Base-by-base conservation (phyloP, 2,797 vertebrate species). In the Alosa sapidissima region DNA sequence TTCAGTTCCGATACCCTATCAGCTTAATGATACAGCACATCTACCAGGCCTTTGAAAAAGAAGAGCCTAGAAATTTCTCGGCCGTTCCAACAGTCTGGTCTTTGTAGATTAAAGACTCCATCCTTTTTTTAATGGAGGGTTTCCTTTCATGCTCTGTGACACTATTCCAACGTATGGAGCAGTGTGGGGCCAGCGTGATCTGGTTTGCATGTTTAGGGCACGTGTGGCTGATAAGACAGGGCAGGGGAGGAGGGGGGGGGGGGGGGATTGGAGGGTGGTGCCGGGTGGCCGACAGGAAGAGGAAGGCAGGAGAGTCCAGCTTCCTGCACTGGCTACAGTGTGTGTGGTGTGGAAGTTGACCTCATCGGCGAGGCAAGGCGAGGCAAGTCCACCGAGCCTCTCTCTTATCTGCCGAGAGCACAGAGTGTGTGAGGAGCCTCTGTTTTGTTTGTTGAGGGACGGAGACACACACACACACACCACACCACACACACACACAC, bases 241-340 rank as follows among this genome's bases (percentile, higher is more conserved):
- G 33, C 28, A 28, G 65, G 65, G 33, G 28, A 16, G 9, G 24
- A n/a, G n/a, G 28, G n/a, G 28, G n/a, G 5, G 65, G 13, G 2
- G 24, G 9, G 28, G 24, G 1, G 10, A 68, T 68, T 75, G 33
- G 68, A 14, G 68, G 33, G 5, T 16, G 88, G 81, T 52, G 89
- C 86, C 86, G 82, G 5, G 19, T 28, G 7, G 65, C 86, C 9
- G 91, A 90, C 48, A 62, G 48, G 68, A 83, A 16, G 4, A 19
- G 62, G 49, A 28, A 54, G 92, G 93, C 91, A 88, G 90, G 89
- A 92, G 62, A 33, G 62, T 33, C 24, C 62, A 65, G n/a, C 91
- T 94, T 95, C 93, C 94, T 94, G 92, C 87, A 21, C 60, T 24
- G 2, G 24, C 87, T 89, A 84, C 9, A 11, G 11, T 5, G 55